A percentile compares a stretch with the other conserved stretches of the same genome.
These are phyloP conservation scores for Olivierus martensii DNA, from an alignment of 1,140 invertebrate genomes.

Conservation along the genomic window DNA sequence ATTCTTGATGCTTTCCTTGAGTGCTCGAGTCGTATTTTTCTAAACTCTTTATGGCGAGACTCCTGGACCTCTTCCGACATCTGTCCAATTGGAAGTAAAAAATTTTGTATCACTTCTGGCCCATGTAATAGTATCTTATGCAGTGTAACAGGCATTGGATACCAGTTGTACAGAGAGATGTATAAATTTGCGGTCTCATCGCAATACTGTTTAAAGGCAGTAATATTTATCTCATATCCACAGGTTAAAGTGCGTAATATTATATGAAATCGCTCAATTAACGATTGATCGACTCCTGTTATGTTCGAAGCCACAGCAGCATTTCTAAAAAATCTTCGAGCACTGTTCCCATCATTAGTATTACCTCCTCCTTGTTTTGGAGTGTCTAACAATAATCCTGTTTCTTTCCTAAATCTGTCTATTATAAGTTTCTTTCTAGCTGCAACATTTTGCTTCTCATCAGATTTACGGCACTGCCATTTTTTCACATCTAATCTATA, in stretches of 20 bases:
- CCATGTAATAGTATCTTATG: conserved; percentile 9
- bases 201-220: not conserved
- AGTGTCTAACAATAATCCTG: not conserved
- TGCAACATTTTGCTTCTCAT: no score
- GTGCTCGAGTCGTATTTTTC: no score
- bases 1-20: no score
- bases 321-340: conserved; percentile 7
- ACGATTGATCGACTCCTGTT: not conserved
- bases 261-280: not conserved
- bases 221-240: not conserved
- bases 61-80: conserved; percentile 1
- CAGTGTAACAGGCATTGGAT: conserved; percentile 4
- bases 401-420: no score
- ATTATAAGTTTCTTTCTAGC: no score
- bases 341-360: conserved; percentile 7
- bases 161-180: conserved; percentile 2
- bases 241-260: conserved; percentile 1
- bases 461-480: no score
- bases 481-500: no score
- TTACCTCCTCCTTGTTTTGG: conserved; percentile 1
- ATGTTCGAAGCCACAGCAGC: not conserved
- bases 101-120: not conserved
- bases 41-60: not conserved
- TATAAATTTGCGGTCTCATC: not conserved
- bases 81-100: not conserved